Percentiles rank a stretch among this genome's conserved stretches.
phyloP scores from a whole-genome alignment of 2,888 invertebrate genomes.

The Brenthis daphne region DNA sequence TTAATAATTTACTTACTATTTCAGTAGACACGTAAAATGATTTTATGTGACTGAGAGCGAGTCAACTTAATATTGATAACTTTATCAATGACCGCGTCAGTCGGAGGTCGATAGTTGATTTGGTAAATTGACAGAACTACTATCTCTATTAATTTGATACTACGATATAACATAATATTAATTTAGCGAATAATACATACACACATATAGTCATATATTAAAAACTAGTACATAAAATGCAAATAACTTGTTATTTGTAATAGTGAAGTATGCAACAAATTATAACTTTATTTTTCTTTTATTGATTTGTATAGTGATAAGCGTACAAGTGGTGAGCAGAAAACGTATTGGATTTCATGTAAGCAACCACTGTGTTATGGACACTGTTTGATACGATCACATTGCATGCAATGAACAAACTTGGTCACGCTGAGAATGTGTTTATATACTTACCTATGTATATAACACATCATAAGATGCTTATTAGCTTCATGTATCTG shows the following conservation, averaged over 20 bases:
- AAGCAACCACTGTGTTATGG: background rate
- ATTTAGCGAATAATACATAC: background rate
- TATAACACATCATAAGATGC: no score
- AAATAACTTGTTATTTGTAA: no score
- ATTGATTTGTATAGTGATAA: background rate
- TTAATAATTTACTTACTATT: constrained; percentile 12
- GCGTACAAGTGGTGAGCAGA: background rate
- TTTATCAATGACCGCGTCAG: constrained; percentile 55
- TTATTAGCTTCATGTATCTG: no score
- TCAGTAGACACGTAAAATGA: background rate
- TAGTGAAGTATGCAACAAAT: background rate
- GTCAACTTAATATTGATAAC: constrained; percentile 45
- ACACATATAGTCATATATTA: background rate
- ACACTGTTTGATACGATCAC: constrained; percentile 1
- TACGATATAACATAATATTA: background rate
- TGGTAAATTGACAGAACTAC: constrained; percentile 31
- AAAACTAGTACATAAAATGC: background rate
- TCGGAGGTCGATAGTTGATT: constrained; percentile 43
- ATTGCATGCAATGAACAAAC: background rate
- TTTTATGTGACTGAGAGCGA: constrained; percentile 1
- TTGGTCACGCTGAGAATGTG: background rate
- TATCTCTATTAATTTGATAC: constrained; percentile 33
- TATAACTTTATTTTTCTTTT: background rate
- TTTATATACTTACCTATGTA: background rate
- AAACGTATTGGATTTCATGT: background rate